These are phyloP conservation scores for Cyanoramphus novaezelandiae DNA, from an alignment of 2,113 vertebrate genomes.

Conservation along the genomic window DNA sequence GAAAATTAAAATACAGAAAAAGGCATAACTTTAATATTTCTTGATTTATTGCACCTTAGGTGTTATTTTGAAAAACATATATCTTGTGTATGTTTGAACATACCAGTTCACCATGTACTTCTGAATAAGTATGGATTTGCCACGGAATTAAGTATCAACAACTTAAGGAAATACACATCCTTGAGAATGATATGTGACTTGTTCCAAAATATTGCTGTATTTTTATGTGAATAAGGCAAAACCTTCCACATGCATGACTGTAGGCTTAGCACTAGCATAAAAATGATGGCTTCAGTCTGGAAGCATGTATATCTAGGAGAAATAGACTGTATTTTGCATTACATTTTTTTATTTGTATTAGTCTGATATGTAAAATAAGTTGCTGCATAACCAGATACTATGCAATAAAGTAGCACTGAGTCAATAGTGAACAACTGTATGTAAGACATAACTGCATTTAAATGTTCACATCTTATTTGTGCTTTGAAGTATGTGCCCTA, in stretches of 20 bases:
- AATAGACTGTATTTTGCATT: background rate
- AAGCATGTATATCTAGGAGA: background rate
- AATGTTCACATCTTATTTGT: background rate
- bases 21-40: background rate
- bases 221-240: background rate
- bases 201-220: background rate
- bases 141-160: background rate
- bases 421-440: background rate
- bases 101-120: background rate
- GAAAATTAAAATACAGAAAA: background rate
- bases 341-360: background rate
- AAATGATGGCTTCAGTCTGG: background rate
- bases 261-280: background rate
- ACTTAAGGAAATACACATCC: background rate
- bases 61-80: background rate
- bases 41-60: background rate
- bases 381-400: background rate
- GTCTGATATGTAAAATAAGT: background rate
- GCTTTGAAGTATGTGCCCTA: background rate
- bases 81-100: background rate
- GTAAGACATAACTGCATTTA: background rate
- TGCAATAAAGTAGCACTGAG: background rate
- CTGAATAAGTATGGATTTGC: background rate
- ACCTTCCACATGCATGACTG: background rate
- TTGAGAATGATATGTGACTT: background rate